Conservation (phyloP, 2,113 vertebrate species). For the Vanacampus margaritifer region DNA sequence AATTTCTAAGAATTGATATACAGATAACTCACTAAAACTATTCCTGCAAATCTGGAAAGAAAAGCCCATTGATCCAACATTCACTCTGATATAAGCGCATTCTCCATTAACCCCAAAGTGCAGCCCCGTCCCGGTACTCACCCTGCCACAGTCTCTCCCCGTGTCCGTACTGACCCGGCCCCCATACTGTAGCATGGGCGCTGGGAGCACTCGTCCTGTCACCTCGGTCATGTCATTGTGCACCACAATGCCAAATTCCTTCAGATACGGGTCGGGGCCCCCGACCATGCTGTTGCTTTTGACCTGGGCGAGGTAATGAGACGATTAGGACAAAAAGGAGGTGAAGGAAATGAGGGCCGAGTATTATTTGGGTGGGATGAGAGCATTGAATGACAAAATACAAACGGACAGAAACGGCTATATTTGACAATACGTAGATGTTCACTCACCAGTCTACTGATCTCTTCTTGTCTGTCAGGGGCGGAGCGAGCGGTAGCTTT, state of each 20-base stretch:
- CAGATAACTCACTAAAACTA: too few relatives aligned
- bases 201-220: slow-evolving; percentile 94
- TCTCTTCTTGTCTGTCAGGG: slow-evolving; percentile 96
- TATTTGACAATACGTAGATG: not conserved
- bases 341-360: too few relatives aligned
- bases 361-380: too few relatives aligned
- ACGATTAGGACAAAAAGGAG: not conserved
- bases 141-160: slow-evolving; percentile 79
- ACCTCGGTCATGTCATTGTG: slow-evolving; percentile 98
- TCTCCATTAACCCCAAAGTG: slow-evolving; percentile 23
- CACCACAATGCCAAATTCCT: slow-evolving; percentile 97
- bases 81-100: slow-evolving; percentile 11
- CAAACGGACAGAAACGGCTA: too few relatives aligned
- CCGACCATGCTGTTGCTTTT: slow-evolving; percentile 99
- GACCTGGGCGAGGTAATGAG: slow-evolving; percentile 69
- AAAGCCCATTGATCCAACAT: slow-evolving; percentile 14
- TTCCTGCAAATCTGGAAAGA: slow-evolving; percentile 31
- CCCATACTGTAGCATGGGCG: slow-evolving; percentile 98
- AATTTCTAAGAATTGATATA: too few relatives aligned
- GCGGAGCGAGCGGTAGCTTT: slow-evolving; percentile 97
- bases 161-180: slow-evolving; percentile 90
- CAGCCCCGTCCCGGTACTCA: slow-evolving; percentile 67
- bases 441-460: slow-evolving; percentile 90
- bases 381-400: too few relatives aligned
- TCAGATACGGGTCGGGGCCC: slow-evolving; percentile 94